These are phyloP conservation scores for Anaspis maculata DNA, from an alignment of 2,888 invertebrate species.

Conservation along the genomic window DNA sequence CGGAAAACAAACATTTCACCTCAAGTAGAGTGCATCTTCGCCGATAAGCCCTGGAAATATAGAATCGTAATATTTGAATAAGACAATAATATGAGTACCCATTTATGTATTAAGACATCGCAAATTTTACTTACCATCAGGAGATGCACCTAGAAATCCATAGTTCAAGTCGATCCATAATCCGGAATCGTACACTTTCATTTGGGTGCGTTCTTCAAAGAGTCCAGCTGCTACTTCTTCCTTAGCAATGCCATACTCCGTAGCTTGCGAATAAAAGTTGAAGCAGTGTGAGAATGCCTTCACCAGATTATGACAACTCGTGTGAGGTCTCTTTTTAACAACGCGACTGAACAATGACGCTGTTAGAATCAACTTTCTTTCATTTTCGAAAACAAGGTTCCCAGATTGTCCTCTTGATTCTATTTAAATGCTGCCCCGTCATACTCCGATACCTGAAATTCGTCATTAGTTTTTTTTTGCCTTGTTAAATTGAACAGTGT, in stretches of 20 bases:
- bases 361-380: conserved; percentile 9
- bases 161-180: conserved; percentile 1
- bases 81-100: too few relatives aligned
- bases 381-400: conserved; percentile 9
- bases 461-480: too few relatives aligned
- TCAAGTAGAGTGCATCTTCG: too few relatives aligned
- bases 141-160: conserved; percentile 2
- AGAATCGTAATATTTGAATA: too few relatives aligned
- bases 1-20: too few relatives aligned
- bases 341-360: conserved; percentile 15
- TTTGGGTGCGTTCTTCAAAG: background rate
- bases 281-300: conserved; percentile 7
- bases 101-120: too few relatives aligned
- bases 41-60: too few relatives aligned
- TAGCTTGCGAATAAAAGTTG: conserved; percentile 11
- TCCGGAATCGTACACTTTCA: background rate
- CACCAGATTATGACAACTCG: conserved; percentile 14
- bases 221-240: conserved; percentile 6
- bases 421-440: conserved; percentile 3
- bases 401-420: conserved; percentile 12
- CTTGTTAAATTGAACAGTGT: too few relatives aligned
- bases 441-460: background rate
- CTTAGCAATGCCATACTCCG: conserved; percentile 13
- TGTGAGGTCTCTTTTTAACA: conserved; percentile 9
- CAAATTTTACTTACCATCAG: conserved; percentile 3